Conservation (phyloP, 1,140 invertebrate genomes). For the Oedothorax gibbosus region DNA sequence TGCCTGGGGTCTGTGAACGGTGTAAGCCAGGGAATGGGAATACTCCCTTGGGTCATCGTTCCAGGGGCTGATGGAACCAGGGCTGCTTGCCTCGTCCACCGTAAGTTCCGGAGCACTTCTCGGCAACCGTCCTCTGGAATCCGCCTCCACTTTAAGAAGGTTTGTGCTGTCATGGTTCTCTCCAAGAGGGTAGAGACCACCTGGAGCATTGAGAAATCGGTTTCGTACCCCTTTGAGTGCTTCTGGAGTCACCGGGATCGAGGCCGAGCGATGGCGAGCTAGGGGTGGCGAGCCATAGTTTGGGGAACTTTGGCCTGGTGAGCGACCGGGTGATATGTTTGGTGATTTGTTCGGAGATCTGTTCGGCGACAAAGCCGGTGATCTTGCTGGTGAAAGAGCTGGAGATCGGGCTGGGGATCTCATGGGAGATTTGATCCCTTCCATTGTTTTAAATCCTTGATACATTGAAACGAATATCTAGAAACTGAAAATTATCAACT, state of each 20-base stretch:
- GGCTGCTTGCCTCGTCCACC: slow-evolving; percentile 40
- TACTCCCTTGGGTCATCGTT: slow-evolving; percentile 53
- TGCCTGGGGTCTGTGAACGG: slow-evolving; percentile 26
- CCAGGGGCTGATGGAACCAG: slow-evolving; percentile 51
- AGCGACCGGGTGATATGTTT: slow-evolving; percentile 47
- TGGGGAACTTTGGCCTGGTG: slow-evolving; percentile 21
- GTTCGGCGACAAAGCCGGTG: slow-evolving; percentile 43
- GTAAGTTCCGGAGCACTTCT: slow-evolving; percentile 54
- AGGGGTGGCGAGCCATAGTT: slow-evolving; percentile 55
- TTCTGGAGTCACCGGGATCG: slow-evolving; percentile 53
- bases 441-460: slow-evolving; percentile 2
- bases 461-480: background rate
- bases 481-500: too few species aligned
- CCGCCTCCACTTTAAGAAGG: slow-evolving; percentile 21
- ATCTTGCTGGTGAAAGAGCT: slow-evolving; percentile 36
- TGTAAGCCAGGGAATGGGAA: slow-evolving; percentile 23
- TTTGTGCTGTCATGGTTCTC: slow-evolving; percentile 18
- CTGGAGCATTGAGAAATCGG: slow-evolving; percentile 46
- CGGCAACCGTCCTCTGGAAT: slow-evolving; percentile 13
- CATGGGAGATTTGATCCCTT: slow-evolving; percentile 41
- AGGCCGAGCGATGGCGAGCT: slow-evolving; percentile 40
- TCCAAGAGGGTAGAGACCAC: slow-evolving; percentile 33
- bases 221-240: slow-evolving; percentile 45
- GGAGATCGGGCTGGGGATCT: slow-evolving; percentile 43
- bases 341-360: slow-evolving; percentile 48